Conservation (phyloP, 2,888 invertebrate genomes). For the Strigamia transsilvanica region DNA sequence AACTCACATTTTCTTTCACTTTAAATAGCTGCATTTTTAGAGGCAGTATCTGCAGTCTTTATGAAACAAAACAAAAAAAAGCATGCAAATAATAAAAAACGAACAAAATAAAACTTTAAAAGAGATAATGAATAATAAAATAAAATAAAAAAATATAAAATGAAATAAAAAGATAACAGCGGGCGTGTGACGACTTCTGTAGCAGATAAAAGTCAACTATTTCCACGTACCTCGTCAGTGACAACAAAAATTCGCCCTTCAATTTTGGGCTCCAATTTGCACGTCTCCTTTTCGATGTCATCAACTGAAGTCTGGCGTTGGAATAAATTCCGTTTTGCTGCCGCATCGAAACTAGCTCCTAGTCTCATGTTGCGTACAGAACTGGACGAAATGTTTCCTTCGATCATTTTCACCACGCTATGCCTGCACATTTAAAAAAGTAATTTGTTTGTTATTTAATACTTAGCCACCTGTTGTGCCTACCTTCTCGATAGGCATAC, state of each 20-base stretch:
- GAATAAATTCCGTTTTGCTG: slow-evolving; percentile 57
- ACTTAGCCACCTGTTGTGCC: slow-evolving; percentile 50
- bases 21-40: slow-evolving; percentile 2
- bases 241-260: slow-evolving; percentile 83
- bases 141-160: slow-evolving; percentile 16
- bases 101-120: not conserved
- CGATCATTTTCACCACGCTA: slow-evolving; percentile 80
- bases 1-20: not conserved
- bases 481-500: slow-evolving; percentile 81
- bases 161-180: not conserved
- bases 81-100: slow-evolving; percentile 33
- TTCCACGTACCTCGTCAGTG: slow-evolving; percentile 75
- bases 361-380: slow-evolving; percentile 56
- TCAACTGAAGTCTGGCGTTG: slow-evolving; percentile 67
- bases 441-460: too few species aligned
- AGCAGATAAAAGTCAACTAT: not conserved
- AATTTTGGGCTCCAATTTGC: slow-evolving; percentile 80
- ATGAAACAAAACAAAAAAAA: slow-evolving; percentile 14
- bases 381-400: slow-evolving; percentile 67
- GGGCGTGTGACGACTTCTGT: too few species aligned
- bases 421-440: slow-evolving; percentile 64
- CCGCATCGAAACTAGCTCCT: slow-evolving; percentile 58
- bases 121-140: not conserved
- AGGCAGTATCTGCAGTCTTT: slow-evolving; percentile 31
- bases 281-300: slow-evolving; percentile 82